These are phyloP conservation scores for Anniella stebbinsi DNA, from an alignment of 2,797 vertebrate species.

Conservation along the genomic window DNA sequence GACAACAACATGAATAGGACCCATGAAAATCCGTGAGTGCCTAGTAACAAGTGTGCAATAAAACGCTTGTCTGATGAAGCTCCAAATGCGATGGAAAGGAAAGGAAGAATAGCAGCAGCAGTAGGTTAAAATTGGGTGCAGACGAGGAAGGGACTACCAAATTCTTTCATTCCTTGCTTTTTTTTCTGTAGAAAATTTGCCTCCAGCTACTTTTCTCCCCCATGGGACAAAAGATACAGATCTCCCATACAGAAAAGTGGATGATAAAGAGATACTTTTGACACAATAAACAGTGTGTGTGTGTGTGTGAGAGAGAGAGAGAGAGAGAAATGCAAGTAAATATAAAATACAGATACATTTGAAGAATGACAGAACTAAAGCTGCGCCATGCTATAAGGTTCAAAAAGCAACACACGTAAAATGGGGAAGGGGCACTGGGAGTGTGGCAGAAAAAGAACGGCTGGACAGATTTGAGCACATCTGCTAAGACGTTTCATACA, in stretches of 20 bases:
- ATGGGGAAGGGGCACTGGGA: neutral
- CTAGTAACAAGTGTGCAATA: too few relatives aligned
- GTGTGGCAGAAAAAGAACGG: neutral
- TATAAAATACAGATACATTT: conserved; percentile 12
- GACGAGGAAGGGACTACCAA: neutral
- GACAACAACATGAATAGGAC: too few relatives aligned
- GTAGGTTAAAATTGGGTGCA: too few relatives aligned
- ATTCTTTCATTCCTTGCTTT: neutral
- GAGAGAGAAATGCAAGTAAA: conserved; percentile 42
- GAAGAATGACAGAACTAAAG: conserved; percentile 8
- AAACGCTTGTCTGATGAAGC: too few relatives aligned
- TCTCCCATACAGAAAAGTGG: conserved; percentile 20
- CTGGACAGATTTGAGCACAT: conserved; percentile 25
- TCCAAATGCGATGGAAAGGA: neutral
- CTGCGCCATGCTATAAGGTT: conserved; percentile 33
- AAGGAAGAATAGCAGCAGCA: neutral
- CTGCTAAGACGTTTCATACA: conserved; percentile 22
- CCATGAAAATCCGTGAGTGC: too few relatives aligned
- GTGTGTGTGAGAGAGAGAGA: too few relatives aligned
- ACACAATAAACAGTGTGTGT: neutral
- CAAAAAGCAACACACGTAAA: conserved; percentile 23
- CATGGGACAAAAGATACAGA: neutral
- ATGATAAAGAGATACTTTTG: neutral
- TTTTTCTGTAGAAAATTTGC: neutral
- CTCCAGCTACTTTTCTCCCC: neutral